Evolutionary conservation across 2,113 vertebrate species (phyloP).

Genomic region (Dipodomys merriami): DNA sequence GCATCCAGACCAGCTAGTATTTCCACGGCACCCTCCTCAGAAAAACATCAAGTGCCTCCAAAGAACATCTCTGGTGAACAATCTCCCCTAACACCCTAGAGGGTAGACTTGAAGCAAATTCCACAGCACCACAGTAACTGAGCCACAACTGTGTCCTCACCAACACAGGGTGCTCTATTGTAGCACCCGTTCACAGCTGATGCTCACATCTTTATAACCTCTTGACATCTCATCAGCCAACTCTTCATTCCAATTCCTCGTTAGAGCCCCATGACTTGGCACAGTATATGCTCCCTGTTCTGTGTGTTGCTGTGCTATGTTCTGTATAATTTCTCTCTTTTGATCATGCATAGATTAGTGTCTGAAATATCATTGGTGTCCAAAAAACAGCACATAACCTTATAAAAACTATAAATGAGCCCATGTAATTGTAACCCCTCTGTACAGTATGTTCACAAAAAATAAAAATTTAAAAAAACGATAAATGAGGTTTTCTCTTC

Average conservation of each 20-base stretch:
- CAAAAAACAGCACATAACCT: neutral
- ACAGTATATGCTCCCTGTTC: neutral
- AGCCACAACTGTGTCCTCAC: neutral
- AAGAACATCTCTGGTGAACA: neutral
- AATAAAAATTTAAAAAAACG: too few relatives aligned
- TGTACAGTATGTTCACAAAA: too few relatives aligned
- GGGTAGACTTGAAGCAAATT: neutral
- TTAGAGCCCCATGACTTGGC: neutral
- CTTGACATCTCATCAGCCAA: neutral
- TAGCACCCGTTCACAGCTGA: neutral
- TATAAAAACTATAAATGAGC: neutral
- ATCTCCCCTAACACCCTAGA: neutral
- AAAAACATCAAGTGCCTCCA: neutral
- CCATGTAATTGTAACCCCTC: too few relatives aligned
- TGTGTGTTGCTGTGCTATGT: neutral
- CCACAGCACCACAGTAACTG: neutral
- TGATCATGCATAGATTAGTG: neutral
- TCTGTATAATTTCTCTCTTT: slow-evolving; percentile 24
- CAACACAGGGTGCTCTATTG: neutral
- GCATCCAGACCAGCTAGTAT: neutral
- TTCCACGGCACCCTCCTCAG: neutral
- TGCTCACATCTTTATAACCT: neutral
- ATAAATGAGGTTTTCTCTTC: neutral
- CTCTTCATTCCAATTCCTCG: neutral
- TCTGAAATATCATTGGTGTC: neutral